Evolutionary conservation across 1,140 invertebrate species (phyloP).

Genomic region (Drosophila sproati): DNA sequence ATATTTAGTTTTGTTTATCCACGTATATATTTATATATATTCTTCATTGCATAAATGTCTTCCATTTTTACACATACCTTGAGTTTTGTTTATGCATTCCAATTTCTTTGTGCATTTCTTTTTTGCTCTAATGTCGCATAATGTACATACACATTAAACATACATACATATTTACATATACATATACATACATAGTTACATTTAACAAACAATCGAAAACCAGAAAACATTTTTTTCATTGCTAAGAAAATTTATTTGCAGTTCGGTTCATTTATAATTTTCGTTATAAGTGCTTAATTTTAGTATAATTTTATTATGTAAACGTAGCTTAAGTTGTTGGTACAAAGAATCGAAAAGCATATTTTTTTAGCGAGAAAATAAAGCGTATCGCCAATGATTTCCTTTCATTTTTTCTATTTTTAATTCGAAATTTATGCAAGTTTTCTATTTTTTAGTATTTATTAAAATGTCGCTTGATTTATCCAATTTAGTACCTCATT

Average conservation of each 20-base stretch:
- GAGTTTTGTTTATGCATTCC: constrained; percentile 78
- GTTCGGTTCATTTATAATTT: constrained; percentile 59
- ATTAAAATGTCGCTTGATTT: constrained; percentile 25
- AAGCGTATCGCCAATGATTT: constrained; percentile 76
- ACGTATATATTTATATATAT: constrained; percentile 19
- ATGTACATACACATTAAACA: constrained; percentile 35
- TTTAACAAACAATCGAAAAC: constrained; percentile 28
- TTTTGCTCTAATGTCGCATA: constrained; percentile 56
- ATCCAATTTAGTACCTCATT: constrained; percentile 54
- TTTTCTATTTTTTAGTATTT: constrained; percentile 46
- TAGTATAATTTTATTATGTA: constrained; percentile 64
- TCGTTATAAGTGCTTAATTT: constrained; percentile 63
- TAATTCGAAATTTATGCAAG: not conserved
- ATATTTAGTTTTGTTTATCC: constrained; percentile 58
- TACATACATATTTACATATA: constrained; percentile 26
- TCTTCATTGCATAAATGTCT: constrained; percentile 61
- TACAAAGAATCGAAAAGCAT: constrained; percentile 76
- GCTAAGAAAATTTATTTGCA: constrained; percentile 60
- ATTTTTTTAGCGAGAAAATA: constrained; percentile 68
- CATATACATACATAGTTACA: constrained; percentile 46
- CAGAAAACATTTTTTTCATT: constrained; percentile 61
- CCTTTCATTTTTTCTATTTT: not conserved
- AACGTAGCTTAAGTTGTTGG: constrained; percentile 77
- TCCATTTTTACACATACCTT: constrained; percentile 57
- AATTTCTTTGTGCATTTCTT: constrained; percentile 68